phyloP scores from a whole-genome alignment of 1,140 invertebrate species.

The Adelges cooleyi region DNA sequence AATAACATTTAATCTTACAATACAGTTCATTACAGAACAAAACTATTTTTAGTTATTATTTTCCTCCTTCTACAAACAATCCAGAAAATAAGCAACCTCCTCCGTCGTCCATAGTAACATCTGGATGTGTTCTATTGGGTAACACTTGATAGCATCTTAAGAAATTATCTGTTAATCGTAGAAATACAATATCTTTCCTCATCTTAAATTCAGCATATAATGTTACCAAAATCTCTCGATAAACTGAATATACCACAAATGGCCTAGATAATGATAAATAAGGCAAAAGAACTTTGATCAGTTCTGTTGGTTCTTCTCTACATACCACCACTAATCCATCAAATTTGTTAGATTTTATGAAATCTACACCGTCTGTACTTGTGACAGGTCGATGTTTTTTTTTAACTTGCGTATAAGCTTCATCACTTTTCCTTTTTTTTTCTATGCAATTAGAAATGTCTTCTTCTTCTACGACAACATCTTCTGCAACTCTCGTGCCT shows the following conservation, averaged over 20 bases:
- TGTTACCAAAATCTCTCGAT: conserved; percentile 69
- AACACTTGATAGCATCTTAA: conserved; percentile 80
- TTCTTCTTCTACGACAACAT: conserved; percentile 20
- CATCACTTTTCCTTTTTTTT: conserved; percentile 33
- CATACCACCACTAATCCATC: conserved; percentile 67
- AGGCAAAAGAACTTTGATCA: conserved; percentile 58
- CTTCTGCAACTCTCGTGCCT: background rate
- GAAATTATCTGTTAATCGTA: conserved; percentile 75
- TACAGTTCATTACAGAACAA: no score
- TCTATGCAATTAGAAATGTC: conserved; percentile 21
- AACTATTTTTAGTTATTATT: no score
- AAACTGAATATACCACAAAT: conserved; percentile 69
- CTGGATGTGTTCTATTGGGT: conserved; percentile 69
- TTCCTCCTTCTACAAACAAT: conserved; percentile 29
- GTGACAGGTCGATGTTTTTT: conserved; percentile 6
- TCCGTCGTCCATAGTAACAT: conserved; percentile 60
- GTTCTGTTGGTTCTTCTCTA: conserved; percentile 72
- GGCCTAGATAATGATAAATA: conserved; percentile 66
- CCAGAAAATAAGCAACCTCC: conserved; percentile 66
- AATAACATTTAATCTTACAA: no score
- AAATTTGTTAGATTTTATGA: conserved; percentile 48
- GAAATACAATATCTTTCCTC: conserved; percentile 51
- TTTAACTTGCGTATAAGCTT: conserved; percentile 18
- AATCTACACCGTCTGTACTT: conserved; percentile 40
- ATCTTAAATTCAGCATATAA: conserved; percentile 64